These are phyloP conservation scores for Scophthalmus maximus DNA, from an alignment of 2,113 vertebrate genomes.

Conservation along the genomic window DNA sequence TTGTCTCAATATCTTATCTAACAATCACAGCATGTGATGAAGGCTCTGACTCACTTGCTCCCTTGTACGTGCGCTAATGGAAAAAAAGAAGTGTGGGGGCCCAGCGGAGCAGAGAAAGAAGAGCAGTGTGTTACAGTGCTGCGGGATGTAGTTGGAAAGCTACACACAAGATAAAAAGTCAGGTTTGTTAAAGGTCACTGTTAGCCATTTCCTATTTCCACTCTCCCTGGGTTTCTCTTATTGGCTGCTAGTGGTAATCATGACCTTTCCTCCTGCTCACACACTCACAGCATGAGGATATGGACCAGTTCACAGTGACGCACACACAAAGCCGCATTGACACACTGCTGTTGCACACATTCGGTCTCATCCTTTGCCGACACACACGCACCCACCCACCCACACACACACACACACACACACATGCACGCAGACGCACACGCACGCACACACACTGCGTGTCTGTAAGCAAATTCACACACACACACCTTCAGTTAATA, in stretches of 20 bases:
- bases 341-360: slow-evolving; percentile 3
- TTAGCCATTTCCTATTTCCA: slow-evolving; percentile 55
- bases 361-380: neutral
- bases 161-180: slow-evolving; percentile 59
- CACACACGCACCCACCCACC: neutral
- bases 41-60: slow-evolving; percentile 8
- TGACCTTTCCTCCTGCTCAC: slow-evolving; percentile 71
- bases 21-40: slow-evolving; percentile 27
- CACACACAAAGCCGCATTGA: slow-evolving; percentile 16
- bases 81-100: slow-evolving; percentile 27
- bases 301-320: slow-evolving; percentile 22
- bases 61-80: slow-evolving; percentile 25
- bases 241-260: slow-evolving; percentile 74
- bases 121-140: slow-evolving; percentile 33
- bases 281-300: slow-evolving; percentile 45
- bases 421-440: neutral
- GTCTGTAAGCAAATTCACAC: slow-evolving; percentile 45
- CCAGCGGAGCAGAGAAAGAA: slow-evolving; percentile 23
- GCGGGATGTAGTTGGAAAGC: slow-evolving; percentile 44
- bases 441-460: neutral
- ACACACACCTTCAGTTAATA: slow-evolving; percentile 36
- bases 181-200: slow-evolving; percentile 74
- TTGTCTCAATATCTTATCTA: too few relatives aligned
- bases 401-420: neutral
- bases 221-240: slow-evolving; percentile 66